Evolutionary conservation across 2,888 invertebrate genomes (phyloP).

Genomic region (Anorthoa munda): DNA sequence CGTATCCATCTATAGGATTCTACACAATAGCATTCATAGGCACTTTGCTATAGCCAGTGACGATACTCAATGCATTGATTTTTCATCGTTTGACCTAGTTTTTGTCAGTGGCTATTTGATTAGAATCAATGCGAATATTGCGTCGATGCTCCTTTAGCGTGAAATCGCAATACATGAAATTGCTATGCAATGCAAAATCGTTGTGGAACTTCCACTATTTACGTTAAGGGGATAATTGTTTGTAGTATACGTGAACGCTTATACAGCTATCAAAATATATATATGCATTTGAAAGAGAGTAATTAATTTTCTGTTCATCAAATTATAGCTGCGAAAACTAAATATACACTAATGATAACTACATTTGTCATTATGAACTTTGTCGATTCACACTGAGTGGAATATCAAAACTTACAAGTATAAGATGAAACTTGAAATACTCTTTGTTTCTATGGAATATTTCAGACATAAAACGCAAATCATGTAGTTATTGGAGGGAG

Average conservation of each 20-base stretch:
- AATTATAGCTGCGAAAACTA: neutral
- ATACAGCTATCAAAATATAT: neutral
- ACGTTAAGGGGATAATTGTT: slow-evolving; percentile 36
- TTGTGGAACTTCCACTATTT: slow-evolving; percentile 29
- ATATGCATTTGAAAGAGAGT: neutral
- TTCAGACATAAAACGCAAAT: neutral
- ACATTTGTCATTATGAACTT: neutral
- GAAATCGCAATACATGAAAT: slow-evolving; percentile 43
- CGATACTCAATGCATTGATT: slow-evolving; percentile 52
- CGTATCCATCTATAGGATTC: neutral
- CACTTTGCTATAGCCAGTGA: slow-evolving; percentile 20
- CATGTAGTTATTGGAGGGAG: neutral
- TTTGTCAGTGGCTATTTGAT: slow-evolving; percentile 56
- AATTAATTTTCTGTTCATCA: neutral
- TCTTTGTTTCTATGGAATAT: neutral
- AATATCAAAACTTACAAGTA: too few relatives aligned
- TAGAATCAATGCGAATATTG: slow-evolving; percentile 48
- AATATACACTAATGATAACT: neutral
- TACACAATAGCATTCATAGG: slow-evolving; percentile 48
- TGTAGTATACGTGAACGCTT: slow-evolving; percentile 7
- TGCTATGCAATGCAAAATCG: slow-evolving; percentile 27
- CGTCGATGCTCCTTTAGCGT: slow-evolving; percentile 33
- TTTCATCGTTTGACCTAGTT: slow-evolving; percentile 61
- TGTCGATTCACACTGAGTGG: neutral
- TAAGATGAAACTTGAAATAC: neutral